phyloP scores from a whole-genome alignment of 2,888 invertebrate genomes.

The Pimpla rufipes region DNA sequence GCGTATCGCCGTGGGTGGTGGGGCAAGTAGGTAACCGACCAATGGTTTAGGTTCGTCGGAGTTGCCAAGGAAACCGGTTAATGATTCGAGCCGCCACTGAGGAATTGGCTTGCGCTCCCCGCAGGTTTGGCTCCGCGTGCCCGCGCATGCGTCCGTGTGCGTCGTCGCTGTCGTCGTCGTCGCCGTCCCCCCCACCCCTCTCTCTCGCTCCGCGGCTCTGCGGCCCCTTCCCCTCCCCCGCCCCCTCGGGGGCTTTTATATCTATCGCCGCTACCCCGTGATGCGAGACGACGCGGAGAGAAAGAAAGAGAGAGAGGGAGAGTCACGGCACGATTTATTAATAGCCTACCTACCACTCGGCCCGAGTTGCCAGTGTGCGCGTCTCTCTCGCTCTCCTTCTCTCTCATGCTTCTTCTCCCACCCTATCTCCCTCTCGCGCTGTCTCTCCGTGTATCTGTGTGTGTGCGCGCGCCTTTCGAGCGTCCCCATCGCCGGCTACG shows the following conservation, averaged over 20 bases:
- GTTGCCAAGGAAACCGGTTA: conserved; percentile 85
- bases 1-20: conserved; percentile 67
- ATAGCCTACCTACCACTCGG: conserved; percentile 55
- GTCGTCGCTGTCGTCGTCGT: not conserved
- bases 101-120: conserved; percentile 81
- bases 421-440: too few relatives aligned
- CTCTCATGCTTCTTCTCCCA: too few relatives aligned
- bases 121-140: conserved; percentile 61
- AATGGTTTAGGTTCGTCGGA: conserved; percentile 81
- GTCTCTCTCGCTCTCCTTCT: too few relatives aligned
- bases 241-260: conserved; percentile 16
- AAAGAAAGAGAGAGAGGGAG: too few relatives aligned
- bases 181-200: not conserved
- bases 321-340: conserved; percentile 67
- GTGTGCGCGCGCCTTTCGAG: not conserved
- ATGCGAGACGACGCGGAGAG: conserved; percentile 23
- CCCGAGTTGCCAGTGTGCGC: not conserved
- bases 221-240: not conserved
- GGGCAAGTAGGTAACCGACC: conserved; percentile 78
- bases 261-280: conserved; percentile 27
- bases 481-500: conserved; percentile 9
- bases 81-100: conserved; percentile 85
- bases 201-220: conserved; percentile 2
- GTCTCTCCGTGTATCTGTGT: not conserved
- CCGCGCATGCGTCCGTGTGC: conserved; percentile 59